A percentile compares a stretch with the other conserved stretches of the same genome.
Conservation (phyloP, 2,888 invertebrate species). For the Halictus quadricinctus region DNA sequence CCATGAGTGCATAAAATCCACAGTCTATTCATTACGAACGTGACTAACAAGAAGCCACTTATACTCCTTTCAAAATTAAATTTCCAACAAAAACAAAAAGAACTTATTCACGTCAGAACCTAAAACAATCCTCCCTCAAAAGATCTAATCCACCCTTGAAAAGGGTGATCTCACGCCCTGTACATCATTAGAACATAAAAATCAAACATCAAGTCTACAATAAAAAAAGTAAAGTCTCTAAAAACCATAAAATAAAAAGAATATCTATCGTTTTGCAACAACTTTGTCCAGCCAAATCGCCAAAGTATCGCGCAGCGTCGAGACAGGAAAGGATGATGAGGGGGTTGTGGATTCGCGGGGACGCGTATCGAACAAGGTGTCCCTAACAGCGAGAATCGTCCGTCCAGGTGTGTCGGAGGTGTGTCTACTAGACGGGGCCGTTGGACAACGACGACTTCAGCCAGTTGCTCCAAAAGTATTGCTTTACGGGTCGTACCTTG, state of each 20-base stretch:
- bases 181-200: not conserved
- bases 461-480: conserved; percentile 88
- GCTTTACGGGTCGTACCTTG: conserved; percentile 89
- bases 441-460: conserved; percentile 85
- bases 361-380: conserved; percentile 48
- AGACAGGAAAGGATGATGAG: conserved; percentile 5
- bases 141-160: too few species aligned
- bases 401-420: conserved; percentile 50
- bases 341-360: not conserved
- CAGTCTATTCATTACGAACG: too few species aligned
- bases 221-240: not conserved
- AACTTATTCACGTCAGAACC: too few species aligned
- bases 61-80: too few species aligned
- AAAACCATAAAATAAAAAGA: not conserved
- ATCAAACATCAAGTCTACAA: not conserved
- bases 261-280: not conserved
- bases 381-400: conserved; percentile 64
- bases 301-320: conserved; percentile 25
- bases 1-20: too few species aligned
- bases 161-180: not conserved
- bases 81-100: too few species aligned
- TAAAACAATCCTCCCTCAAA: too few species aligned
- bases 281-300: not conserved
- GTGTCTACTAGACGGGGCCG: conserved; percentile 82
- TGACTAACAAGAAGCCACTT: too few species aligned